Evolutionary conservation across 2,888 invertebrate genomes (phyloP).

Genomic region (Acheta domesticus): DNA sequence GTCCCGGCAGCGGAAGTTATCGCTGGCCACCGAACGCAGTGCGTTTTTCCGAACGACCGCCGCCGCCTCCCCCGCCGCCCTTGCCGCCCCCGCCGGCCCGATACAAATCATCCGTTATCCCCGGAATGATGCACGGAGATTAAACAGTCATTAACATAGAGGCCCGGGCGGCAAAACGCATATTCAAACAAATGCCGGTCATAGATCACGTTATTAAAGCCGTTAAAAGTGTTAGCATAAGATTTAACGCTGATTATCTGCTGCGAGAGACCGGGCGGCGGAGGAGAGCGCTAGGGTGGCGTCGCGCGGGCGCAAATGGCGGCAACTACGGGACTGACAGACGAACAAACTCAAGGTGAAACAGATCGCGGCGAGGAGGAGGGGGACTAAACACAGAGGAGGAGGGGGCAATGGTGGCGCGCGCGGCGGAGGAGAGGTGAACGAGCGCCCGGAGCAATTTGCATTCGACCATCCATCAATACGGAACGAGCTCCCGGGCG

Average conservation of each 20-base stretch:
- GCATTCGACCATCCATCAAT: slow-evolving; percentile 18
- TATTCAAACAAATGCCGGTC: slow-evolving; percentile 11
- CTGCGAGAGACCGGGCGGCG: background rate
- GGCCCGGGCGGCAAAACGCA: background rate
- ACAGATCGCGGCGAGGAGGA: too few relatives aligned
- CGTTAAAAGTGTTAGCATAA: slow-evolving; percentile 10
- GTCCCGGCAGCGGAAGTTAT: too few relatives aligned
- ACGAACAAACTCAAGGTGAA: background rate
- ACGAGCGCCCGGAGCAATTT: background rate
- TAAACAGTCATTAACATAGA: slow-evolving; percentile 18
- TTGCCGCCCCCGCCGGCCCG: background rate
- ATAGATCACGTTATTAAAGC: slow-evolving; percentile 18
- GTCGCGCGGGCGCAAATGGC: too few relatives aligned
- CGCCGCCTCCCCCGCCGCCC: too few relatives aligned
- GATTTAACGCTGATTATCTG: slow-evolving; percentile 1
- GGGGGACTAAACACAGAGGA: too few relatives aligned
- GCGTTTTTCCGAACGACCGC: too few relatives aligned
- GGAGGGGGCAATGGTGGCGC: too few relatives aligned
- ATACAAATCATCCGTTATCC: slow-evolving; percentile 18
- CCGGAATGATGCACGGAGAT: slow-evolving; percentile 9
- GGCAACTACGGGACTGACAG: background rate
- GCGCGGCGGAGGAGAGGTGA: too few relatives aligned
- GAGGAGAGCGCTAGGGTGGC: background rate
- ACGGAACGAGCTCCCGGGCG: background rate
- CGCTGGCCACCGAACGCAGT: too few relatives aligned